Conservation (phyloP, 2,797 vertebrate genomes). For the Rhabdophis nuchalis region DNA sequence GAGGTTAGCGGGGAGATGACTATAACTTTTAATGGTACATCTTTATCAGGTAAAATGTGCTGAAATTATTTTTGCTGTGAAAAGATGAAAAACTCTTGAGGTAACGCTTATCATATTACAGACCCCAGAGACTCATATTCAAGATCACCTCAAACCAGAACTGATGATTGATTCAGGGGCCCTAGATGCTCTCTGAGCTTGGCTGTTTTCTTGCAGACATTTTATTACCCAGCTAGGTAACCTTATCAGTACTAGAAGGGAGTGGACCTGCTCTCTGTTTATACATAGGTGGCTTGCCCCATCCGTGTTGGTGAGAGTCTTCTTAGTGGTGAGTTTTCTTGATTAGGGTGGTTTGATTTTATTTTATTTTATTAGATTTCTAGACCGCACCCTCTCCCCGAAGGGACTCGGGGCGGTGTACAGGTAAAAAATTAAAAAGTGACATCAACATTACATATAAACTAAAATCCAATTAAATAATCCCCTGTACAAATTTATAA, state of each 20-base stretch:
- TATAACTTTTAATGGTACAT: neutral
- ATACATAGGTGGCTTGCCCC: neutral
- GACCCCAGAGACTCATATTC: neutral
- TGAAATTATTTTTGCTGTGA: neutral
- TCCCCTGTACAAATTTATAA: too few relatives aligned
- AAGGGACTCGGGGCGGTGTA: too few relatives aligned
- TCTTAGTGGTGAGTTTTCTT: neutral
- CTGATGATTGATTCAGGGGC: neutral
- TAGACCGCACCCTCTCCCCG: too few relatives aligned
- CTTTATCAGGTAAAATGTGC: neutral
- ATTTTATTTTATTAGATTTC: too few relatives aligned
- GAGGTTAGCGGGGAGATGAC: neutral
- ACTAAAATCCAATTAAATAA: too few relatives aligned
- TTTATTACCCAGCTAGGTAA: neutral
- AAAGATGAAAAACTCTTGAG: neutral
- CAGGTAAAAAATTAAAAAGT: too few relatives aligned
- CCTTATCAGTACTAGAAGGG: neutral
- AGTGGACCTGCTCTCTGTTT: neutral
- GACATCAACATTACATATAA: too few relatives aligned
- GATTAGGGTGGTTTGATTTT: too few relatives aligned
- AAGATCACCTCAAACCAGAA: neutral
- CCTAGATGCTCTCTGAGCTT: neutral
- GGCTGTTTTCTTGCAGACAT: neutral
- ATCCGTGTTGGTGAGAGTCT: neutral
- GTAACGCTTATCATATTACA: neutral